phyloP scores from a whole-genome alignment of 2,113 vertebrate species.

The Eonycteris spelaea region DNA sequence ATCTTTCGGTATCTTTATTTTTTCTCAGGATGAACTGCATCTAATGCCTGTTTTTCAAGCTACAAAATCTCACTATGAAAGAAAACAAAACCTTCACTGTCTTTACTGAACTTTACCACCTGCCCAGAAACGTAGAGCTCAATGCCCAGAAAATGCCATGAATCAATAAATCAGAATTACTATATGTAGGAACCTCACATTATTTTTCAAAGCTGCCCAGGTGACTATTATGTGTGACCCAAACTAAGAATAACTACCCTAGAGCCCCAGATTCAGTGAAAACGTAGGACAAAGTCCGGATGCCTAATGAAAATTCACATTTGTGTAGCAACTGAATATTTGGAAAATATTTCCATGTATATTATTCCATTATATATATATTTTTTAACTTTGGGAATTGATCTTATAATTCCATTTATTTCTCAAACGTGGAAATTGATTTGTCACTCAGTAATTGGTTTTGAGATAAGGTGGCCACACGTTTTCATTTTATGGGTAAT shows the following conservation, averaged over 20 bases:
- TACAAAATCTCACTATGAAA: background rate
- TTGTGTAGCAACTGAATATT: background rate
- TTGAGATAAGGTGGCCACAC: background rate
- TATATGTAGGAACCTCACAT: background rate
- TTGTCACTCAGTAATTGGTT: background rate
- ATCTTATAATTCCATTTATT: background rate
- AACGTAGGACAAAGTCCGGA: background rate
- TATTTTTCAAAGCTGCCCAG: background rate
- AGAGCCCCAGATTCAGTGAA: background rate
- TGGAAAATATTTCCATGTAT: background rate
- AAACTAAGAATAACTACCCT: background rate
- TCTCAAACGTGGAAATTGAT: background rate
- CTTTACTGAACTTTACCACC: background rate
- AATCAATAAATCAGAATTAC: background rate
- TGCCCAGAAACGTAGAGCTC: background rate
- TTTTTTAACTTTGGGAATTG: background rate
- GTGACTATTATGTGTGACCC: background rate
- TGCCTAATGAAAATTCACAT: background rate
- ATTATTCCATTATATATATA: background rate
- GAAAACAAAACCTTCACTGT: background rate
- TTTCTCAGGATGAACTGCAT: background rate
- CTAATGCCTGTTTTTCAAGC: background rate
- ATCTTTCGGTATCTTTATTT: background rate
- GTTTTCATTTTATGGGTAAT: background rate
- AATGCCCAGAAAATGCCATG: background rate